These are phyloP conservation scores for Thunnus thynnus DNA, from an alignment of 2,113 vertebrate species.

Conservation along the genomic window DNA sequence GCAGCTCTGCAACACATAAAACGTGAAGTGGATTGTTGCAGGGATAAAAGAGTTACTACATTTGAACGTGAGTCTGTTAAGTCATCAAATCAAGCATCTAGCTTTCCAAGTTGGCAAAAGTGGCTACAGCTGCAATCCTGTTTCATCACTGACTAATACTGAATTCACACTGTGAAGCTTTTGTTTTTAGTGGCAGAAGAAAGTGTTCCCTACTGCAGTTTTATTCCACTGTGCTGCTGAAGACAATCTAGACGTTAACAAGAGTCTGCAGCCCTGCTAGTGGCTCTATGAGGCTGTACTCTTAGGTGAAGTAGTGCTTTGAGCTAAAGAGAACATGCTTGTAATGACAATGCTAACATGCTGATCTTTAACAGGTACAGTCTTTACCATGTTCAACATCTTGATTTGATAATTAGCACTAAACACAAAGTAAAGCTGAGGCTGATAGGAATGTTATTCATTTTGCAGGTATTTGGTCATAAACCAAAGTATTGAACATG, in stretches of 20 bases:
- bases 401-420: too few species aligned
- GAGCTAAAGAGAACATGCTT: too few species aligned
- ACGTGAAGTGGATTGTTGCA: conserved; percentile 36
- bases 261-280: not conserved
- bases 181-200: conserved; percentile 31
- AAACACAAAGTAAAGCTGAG: too few species aligned
- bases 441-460: too few species aligned
- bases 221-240: not conserved
- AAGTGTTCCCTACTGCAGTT: conserved; percentile 22
- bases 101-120: conserved; percentile 47
- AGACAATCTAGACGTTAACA: conserved; percentile 1
- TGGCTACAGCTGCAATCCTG: conserved; percentile 49
- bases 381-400: too few species aligned
- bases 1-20: conserved; percentile 16
- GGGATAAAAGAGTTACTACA: conserved; percentile 42
- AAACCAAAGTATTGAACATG: too few species aligned
- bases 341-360: not conserved
- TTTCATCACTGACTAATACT: conserved; percentile 31
- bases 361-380: not conserved
- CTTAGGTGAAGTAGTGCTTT: too few species aligned
- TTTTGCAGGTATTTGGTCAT: too few species aligned
- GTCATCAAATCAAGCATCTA: conserved; percentile 57
- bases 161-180: conserved; percentile 23
- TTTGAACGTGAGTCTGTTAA: conserved; percentile 40
- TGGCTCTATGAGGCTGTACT: too few species aligned